Percentiles rank a stretch among this genome's conserved stretches.
These are phyloP conservation scores for Eupithecia subfuscata DNA, from an alignment of 2,888 invertebrate species.

Conservation along the genomic window DNA sequence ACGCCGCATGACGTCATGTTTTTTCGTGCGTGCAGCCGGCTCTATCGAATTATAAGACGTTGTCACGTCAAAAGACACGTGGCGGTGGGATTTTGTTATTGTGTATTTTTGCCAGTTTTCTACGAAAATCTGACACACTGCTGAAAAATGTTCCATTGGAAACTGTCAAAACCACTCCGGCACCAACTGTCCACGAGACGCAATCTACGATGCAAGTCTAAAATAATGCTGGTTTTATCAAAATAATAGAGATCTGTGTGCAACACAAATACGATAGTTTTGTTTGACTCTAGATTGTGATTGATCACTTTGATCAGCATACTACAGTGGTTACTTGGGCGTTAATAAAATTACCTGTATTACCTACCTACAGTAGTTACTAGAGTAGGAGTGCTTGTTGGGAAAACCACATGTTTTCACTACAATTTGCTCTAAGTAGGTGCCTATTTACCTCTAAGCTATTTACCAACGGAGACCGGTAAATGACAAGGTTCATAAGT, in stretches of 20 bases:
- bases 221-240: not conserved
- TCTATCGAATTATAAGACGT: no score
- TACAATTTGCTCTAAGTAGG: constrained; percentile 10
- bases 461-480: not conserved
- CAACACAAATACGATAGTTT: no score
- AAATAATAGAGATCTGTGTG: not conserved
- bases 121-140: not conserved
- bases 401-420: constrained; percentile 10
- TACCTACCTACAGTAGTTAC: not conserved
- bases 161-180: no score
- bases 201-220: not conserved
- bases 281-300: no score
- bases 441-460: constrained; percentile 6
- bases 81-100: not conserved
- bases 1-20: no score
- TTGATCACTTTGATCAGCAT: not conserved
- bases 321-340: not conserved
- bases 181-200: not conserved
- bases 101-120: not conserved
- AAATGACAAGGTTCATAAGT: not conserved
- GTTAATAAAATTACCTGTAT: constrained; percentile 1
- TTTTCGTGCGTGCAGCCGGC: no score
- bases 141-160: not conserved
- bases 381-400: not conserved
- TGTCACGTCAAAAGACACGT: no score